Evolutionary conservation across 2,797 vertebrate genomes (phyloP).

Genomic region (Diplodus sargus): DNA sequence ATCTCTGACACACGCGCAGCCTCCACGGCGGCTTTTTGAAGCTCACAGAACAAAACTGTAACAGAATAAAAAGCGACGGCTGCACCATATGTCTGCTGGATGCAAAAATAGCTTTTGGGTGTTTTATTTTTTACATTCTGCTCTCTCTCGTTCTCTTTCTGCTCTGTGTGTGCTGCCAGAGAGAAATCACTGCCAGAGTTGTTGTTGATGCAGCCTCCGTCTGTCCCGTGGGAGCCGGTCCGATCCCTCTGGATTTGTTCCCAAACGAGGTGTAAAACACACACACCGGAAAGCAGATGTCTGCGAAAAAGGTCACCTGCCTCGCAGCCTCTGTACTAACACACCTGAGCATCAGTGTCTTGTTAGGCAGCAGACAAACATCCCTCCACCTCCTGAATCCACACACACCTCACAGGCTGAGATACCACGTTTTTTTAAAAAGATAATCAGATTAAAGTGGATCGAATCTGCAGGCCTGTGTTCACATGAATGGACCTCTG

Average conservation of each 20-base stretch:
- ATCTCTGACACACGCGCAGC: constrained; percentile 10
- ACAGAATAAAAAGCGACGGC: constrained; percentile 36
- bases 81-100: constrained; percentile 46
- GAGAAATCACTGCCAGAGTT: constrained; percentile 50
- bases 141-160: constrained; percentile 9
- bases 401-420: not conserved
- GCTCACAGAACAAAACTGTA: constrained; percentile 42
- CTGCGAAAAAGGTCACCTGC: constrained; percentile 50
- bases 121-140: constrained; percentile 10
- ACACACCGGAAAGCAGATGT: constrained; percentile 30
- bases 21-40: constrained; percentile 31
- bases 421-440: constrained; percentile 17
- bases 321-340: constrained; percentile 20
- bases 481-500: constrained; percentile 63
- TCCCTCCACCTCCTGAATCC: constrained; percentile 10
- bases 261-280: constrained; percentile 51
- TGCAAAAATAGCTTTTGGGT: constrained; percentile 57
- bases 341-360: not conserved
- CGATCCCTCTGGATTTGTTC: constrained; percentile 30
- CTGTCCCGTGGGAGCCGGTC: constrained; percentile 42
- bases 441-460: constrained; percentile 69
- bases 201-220: constrained; percentile 51
- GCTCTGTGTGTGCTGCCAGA: constrained; percentile 31
- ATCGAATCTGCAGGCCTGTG: constrained; percentile 59
- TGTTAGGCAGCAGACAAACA: constrained; percentile 10